These are phyloP conservation scores for Muntiacus muntjak DNA, from an alignment of 2,113 vertebrate species.

Conservation along the genomic window DNA sequence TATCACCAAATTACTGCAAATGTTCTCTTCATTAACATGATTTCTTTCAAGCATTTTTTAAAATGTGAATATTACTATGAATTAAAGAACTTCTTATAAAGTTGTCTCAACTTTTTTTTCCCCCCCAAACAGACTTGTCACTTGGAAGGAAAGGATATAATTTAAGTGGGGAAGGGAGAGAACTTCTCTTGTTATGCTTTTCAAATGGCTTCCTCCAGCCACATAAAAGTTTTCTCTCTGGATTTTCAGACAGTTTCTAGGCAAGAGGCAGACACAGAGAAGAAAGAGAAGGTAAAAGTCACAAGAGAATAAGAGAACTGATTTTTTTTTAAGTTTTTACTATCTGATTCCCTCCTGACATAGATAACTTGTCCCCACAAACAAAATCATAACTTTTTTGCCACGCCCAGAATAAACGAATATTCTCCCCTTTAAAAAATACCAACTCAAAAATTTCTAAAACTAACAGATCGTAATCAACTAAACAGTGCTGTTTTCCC, in stretches of 20 bases:
- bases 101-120: constrained; percentile 65
- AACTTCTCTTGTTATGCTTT: background rate
- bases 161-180: background rate
- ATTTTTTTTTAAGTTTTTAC: constrained; percentile 63
- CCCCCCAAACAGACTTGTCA: background rate
- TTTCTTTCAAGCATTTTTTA: constrained; percentile 90
- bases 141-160: background rate
- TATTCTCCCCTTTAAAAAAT: constrained; percentile 47
- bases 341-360: constrained; percentile 65
- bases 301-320: constrained; percentile 12
- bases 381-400: constrained; percentile 25
- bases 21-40: constrained; percentile 99
- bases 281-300: background rate
- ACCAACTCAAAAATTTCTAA: constrained; percentile 62
- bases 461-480: constrained; percentile 72
- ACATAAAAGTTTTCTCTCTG: constrained; percentile 66
- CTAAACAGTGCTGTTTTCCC: constrained; percentile 65
- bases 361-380: constrained; percentile 61
- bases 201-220: background rate
- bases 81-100: constrained; percentile 81
- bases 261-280: background rate
- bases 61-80: constrained; percentile 83
- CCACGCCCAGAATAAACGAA: background rate
- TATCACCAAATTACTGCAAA: constrained; percentile 99
- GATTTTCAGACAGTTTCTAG: background rate